phyloP scores from a whole-genome alignment of 2,113 vertebrate genomes.

The Petroica traversi region DNA sequence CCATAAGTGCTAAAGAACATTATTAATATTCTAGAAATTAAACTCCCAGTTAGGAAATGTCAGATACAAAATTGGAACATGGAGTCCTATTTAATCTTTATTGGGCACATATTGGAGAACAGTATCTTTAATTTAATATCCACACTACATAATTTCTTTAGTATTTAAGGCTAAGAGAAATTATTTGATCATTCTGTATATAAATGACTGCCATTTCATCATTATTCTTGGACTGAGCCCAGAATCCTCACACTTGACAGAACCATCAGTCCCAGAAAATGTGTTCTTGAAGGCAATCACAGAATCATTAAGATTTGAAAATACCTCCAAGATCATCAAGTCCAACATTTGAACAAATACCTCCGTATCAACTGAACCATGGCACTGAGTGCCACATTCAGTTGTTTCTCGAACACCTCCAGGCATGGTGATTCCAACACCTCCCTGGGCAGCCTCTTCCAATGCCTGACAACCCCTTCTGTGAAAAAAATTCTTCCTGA shows the following conservation, averaged over 20 bases:
- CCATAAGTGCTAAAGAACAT: not conserved
- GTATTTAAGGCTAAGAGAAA: constrained; percentile 10
- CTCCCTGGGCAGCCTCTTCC: not conserved
- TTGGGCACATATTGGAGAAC: not conserved
- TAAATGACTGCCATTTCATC: not conserved
- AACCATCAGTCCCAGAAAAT: not conserved
- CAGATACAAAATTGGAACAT: not conserved
- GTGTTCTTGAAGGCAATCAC: not conserved
- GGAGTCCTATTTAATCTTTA: not conserved
- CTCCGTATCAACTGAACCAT: not conserved
- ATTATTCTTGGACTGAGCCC: not conserved
- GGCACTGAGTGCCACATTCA: not conserved
- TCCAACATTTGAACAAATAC: not conserved
- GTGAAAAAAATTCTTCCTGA: not conserved
- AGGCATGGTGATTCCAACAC: not conserved
- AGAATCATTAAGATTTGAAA: not conserved
- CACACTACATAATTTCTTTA: not conserved
- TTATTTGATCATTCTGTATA: not conserved
- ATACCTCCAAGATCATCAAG: not conserved
- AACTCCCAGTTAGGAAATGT: not conserved
- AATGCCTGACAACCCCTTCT: not conserved
- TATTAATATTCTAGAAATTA: not conserved
- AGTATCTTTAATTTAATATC: not conserved
- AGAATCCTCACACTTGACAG: not conserved
- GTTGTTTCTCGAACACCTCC: not conserved